Evolutionary conservation across 2,797 vertebrate species (phyloP).

Genomic region (Urosaurus nigricauda): DNA sequence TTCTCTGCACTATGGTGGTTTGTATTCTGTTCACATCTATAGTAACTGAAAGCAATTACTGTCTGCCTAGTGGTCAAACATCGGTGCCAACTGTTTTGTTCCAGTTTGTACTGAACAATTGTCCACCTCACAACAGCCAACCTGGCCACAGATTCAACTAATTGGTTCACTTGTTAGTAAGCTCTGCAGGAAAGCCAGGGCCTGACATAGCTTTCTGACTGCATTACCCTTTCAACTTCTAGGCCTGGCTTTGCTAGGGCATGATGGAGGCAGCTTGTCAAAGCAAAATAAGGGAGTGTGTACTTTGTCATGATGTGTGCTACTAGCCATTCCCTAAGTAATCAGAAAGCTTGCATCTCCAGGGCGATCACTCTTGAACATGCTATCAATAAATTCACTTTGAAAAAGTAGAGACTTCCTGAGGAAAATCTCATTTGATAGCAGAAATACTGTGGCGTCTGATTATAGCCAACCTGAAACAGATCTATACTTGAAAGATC

Average conservation of each 20-base stretch:
- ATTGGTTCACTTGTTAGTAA: conserved; percentile 32
- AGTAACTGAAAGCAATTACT: conserved; percentile 12
- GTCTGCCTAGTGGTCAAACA: conserved; percentile 13
- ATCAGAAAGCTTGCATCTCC: conserved; percentile 25
- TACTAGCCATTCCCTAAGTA: conserved; percentile 20
- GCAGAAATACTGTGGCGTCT: background rate
- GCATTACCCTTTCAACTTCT: conserved; percentile 15
- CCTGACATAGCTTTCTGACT: conserved; percentile 8
- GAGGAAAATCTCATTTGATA: conserved; percentile 17
- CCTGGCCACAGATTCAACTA: conserved; percentile 9
- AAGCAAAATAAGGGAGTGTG: conserved; percentile 5
- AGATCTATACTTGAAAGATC: conserved; percentile 13
- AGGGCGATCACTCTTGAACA: background rate
- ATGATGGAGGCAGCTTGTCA: conserved; percentile 8
- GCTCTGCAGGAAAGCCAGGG: conserved; percentile 6
- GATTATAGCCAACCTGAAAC: conserved; percentile 12
- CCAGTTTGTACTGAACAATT: conserved; percentile 1
- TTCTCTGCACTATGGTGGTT: background rate
- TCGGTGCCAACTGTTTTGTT: background rate
- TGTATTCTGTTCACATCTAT: conserved; percentile 13
- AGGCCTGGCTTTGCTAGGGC: background rate
- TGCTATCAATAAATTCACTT: conserved; percentile 27
- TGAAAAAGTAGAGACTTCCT: conserved; percentile 24
- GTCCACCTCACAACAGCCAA: conserved; percentile 7
- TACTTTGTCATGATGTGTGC: background rate